Percentiles rank a stretch among this genome's conserved stretches.
phyloP scores from a whole-genome alignment of 1,140 invertebrate genomes.

The Mesaphorura yosii region DNA sequence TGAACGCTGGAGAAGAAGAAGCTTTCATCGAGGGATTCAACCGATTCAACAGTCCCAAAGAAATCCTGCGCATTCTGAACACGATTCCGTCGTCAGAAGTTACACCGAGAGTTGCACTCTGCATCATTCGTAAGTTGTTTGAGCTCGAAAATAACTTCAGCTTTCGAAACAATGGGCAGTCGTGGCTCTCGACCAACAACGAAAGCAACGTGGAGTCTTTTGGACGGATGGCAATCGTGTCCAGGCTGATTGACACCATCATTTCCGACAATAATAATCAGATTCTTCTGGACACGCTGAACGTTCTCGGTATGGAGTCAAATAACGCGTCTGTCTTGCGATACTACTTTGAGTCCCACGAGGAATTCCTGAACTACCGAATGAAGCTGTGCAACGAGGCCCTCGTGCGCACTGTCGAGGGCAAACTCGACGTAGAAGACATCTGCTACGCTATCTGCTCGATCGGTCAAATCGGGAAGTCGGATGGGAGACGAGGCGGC shows the following conservation, averaged over 20 bases:
- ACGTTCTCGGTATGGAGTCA: conserved; percentile 37
- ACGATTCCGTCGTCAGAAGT: conserved; percentile 41
- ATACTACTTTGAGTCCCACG: conserved; percentile 34
- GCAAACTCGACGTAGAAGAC: conserved; percentile 48
- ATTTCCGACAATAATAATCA: conserved; percentile 35
- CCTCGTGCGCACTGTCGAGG: conserved; percentile 48
- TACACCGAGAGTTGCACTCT: conserved; percentile 41
- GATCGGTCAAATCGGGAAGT: conserved; percentile 36
- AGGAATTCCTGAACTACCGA: conserved; percentile 41
- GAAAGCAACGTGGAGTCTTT: conserved; percentile 34
- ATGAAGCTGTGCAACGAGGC: conserved; percentile 49
- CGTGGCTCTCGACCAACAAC: conserved; percentile 14
- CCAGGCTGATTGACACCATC: conserved; percentile 40
- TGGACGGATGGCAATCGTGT: conserved; percentile 37
- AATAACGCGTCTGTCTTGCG: not conserved
- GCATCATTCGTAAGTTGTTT: conserved; percentile 42
- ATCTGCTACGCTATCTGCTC: conserved; percentile 46
- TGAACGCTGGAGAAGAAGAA: conserved; percentile 28
- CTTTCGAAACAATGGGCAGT: conserved; percentile 31
- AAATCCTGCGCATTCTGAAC: conserved; percentile 32
- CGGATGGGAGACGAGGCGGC: too few species aligned
- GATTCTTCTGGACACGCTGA: conserved; percentile 40
- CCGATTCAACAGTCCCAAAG: conserved; percentile 31
- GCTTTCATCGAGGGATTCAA: conserved; percentile 33
- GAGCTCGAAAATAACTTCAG: conserved; percentile 41